Base-by-base conservation (phyloP, 2,797 vertebrate species). In the Pangasius mekongensis region DNA sequence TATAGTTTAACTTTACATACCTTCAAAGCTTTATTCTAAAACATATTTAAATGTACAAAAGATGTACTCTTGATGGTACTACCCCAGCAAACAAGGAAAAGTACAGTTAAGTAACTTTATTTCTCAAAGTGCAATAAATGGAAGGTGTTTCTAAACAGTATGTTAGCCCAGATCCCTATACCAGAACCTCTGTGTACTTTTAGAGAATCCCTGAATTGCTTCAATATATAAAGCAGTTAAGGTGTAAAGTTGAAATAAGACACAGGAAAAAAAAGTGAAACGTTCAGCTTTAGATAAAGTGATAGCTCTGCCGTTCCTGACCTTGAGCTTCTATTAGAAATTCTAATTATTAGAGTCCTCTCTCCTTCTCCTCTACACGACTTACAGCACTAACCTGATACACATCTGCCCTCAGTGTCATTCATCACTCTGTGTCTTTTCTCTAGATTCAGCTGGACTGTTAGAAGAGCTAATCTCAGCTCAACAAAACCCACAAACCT, bases 371-470 rank as follows among this genome's bases (percentile, higher is more conserved):
- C 91, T 69, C 87, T 77, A 71, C 60, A 85, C 84, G 89, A 91
- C 66, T 86, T 56, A 47, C 81, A 58, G 49, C 69, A 71, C 56
- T 39, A 88, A 76, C 76, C 33, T 89, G 86, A 90, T 86, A 76
- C 73, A 87, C 89, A 87, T 60, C 88, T 88, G 88, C 87, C 86
- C 36, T 73, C 62, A 52, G 56, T 80, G 82, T 87, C 90, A 94
- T 94, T 93, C 92, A 90, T 94, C 94, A 91, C 91, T 78, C 67
- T 78, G 43, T 81, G 85, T 93, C 88, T 89, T 92, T 91, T 89
- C 89, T 92, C 89, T 80, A 11, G 80, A 93, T 92, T 92, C 92
- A 92, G 91, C 89, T 89, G 92, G 92, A 90, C 91, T 93, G 92
- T 94, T 90, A 85, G 92, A 92, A 92, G 91, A 74, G 85, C 91